Conservation (phyloP, 1,140 invertebrate genomes). For the Tetramorium parvispinum region DNA sequence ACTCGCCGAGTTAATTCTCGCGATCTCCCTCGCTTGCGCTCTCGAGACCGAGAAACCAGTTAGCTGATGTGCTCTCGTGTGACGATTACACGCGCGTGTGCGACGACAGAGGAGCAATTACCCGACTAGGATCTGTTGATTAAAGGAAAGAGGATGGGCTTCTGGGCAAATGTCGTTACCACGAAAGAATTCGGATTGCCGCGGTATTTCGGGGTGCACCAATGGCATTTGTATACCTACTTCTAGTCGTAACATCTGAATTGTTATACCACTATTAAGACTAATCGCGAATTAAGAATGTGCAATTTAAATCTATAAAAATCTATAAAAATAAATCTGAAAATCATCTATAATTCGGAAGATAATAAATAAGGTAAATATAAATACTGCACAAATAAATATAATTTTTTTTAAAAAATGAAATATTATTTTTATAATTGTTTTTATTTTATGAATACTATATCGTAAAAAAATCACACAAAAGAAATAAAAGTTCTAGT, state of each 20-base stretch:
- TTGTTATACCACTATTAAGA: not conserved
- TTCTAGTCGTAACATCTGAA: not conserved
- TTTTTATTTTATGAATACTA: not conserved
- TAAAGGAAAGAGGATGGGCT: not conserved
- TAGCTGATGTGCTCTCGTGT: constrained; percentile 34
- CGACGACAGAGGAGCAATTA: constrained; percentile 27
- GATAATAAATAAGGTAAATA: not conserved
- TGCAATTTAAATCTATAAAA: not conserved
- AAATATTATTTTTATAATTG: not conserved
- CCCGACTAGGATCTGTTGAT: constrained; percentile 17
- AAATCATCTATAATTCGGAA: not conserved
- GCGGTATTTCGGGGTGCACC: not conserved
- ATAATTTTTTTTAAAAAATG: not conserved
- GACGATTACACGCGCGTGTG: constrained; percentile 42
- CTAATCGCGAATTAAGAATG: not conserved
- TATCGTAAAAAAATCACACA: not conserved
- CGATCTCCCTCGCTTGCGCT: not conserved
- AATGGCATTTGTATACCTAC: not conserved
- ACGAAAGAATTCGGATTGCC: not conserved
- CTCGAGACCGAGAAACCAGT: constrained; percentile 22
- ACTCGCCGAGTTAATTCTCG: constrained; percentile 63
- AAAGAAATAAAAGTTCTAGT: not conserved
- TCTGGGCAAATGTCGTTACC: constrained; percentile 27
- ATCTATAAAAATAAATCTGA: not conserved
- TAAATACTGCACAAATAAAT: not conserved